phyloP scores from a whole-genome alignment of 2,797 vertebrate species.

The Lophotriccus pileatus region DNA sequence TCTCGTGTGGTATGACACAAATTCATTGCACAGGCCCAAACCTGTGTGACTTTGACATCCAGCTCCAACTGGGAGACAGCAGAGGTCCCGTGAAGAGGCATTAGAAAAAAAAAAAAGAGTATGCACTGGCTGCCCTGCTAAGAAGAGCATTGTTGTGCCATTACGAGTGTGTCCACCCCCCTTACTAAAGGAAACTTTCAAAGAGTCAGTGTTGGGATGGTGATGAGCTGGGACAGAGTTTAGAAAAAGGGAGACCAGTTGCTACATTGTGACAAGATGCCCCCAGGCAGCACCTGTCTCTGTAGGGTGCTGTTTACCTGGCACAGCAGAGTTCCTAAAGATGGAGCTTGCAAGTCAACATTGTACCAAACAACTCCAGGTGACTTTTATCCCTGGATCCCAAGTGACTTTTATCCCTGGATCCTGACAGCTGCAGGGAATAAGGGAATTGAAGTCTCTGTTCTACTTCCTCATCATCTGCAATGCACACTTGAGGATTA shows the following conservation, averaged over 20 bases:
- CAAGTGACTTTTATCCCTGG: background rate
- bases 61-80: background rate
- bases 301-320: background rate
- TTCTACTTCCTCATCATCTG: background rate
- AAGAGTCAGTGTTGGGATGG: background rate
- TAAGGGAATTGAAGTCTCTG: background rate
- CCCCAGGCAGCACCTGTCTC: background rate
- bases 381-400: background rate
- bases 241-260: background rate
- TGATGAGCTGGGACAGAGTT: background rate
- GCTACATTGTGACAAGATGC: rapidly evolving
- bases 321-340: background rate
- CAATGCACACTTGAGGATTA: background rate
- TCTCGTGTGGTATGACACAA: background rate
- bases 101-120: background rate
- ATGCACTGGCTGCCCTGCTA: background rate
- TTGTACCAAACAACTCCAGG: background rate
- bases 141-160: background rate
- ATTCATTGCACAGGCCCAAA: conserved; percentile 17
- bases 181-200: background rate
- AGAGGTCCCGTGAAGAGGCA: background rate
- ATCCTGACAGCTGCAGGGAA: background rate
- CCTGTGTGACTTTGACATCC: background rate
- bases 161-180: rapidly evolving
- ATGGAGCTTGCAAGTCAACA: background rate